A percentile compares a stretch with the other conserved stretches of the same genome.
phyloP scores from a whole-genome alignment of 1,140 invertebrate species.

The Mya arenaria region DNA sequence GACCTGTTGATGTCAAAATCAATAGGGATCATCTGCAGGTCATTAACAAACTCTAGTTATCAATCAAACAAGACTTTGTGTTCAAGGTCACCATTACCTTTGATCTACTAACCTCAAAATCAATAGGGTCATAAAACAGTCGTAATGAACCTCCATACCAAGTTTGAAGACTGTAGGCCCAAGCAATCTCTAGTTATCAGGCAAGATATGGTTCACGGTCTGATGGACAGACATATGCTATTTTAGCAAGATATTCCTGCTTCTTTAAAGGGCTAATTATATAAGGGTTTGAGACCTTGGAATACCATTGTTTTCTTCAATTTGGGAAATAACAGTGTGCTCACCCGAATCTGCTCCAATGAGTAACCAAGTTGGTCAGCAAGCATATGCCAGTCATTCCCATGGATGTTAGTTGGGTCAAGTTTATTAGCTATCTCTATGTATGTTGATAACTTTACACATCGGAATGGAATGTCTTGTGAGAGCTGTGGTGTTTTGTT shows the following conservation, averaged over 20 bases:
- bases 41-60: constrained; percentile 14
- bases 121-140: not conserved
- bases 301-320: too few species aligned
- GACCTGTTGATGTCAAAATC: too few species aligned
- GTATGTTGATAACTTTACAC: constrained; percentile 6
- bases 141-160: not conserved
- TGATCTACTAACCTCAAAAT: not conserved
- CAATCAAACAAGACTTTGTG: not conserved
- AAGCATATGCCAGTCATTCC: constrained; percentile 56
- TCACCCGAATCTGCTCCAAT: constrained; percentile 47
- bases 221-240: too few species aligned
- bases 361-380: constrained; percentile 58
- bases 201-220: too few species aligned
- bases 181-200: too few species aligned
- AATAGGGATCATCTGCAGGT: too few species aligned
- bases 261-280: too few species aligned
- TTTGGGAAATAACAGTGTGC: constrained; percentile 22
- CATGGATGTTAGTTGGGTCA: constrained; percentile 41
- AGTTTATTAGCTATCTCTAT: constrained; percentile 49
- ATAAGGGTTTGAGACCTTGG: too few species aligned
- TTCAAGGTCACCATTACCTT: too few species aligned
- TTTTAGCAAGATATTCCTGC: too few species aligned
- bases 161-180: not conserved
- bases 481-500: not conserved
- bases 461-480: constrained; percentile 44